Evolutionary conservation across 2,888 invertebrate species (phyloP), one percentile per base, ranked within the genome.

Genomic region (Drosophila infuscata): DNA sequence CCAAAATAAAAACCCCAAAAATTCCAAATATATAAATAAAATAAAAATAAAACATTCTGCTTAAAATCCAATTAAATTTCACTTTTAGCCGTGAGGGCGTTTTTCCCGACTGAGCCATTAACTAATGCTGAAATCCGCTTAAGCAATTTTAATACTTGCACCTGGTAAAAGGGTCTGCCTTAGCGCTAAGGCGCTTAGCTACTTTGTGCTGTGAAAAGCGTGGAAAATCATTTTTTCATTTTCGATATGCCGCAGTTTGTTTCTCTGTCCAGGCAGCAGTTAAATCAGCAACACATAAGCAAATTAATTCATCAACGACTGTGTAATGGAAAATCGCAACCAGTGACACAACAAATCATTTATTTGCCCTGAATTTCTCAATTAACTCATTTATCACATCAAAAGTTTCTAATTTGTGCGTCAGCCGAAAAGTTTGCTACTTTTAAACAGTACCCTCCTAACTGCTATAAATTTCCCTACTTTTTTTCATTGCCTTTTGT

Each of bases 101-200:
- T 57, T 61, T 66, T 41, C 51, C 43, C 48, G 60, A 68, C 88
- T 74, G 29, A 88, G 74, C 90, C 88, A 85, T 89, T 89, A 88
- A 85, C 88, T 88, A 88, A 85, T 80, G 56, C 86, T 49, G 29
- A 85, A 89, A 85, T 83, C 90, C 75, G 88, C 83, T 89, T 89
- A 89, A 80, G 80, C 73, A 76, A 78, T 70, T 77, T 82, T 69
- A 89, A 88, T 81, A 58, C 78, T 82, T 83, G 71, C 88, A 83
- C 90, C 90, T 78, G 51, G 30, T 53, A 29, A 67, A 77, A 83
- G 87, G 82, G 82, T 68, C 70, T 70, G 68, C 65, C 63, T 48
- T 12, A 58, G 65, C 58, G n/a, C 30, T 48, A 83, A 83, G 76
- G 63, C 51, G 65, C 68, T 82, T 79, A 81, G 48, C 56, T 29